Conservation (phyloP, 2,888 invertebrate genomes). For the Drosophila anceps region DNA sequence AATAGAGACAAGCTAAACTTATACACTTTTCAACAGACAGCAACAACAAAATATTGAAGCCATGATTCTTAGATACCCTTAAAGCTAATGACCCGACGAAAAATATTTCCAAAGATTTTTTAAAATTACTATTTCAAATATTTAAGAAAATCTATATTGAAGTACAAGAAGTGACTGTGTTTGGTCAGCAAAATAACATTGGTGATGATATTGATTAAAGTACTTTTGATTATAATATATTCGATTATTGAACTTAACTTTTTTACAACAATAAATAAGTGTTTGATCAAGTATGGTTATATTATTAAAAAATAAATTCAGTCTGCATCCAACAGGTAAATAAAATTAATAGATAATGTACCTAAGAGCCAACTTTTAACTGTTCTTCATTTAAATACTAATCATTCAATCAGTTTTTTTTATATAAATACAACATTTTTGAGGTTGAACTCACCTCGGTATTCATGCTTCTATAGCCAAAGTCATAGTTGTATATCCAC, state of each 20-base stretch:
- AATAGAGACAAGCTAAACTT: conserved; percentile 4
- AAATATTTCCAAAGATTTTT: too few relatives aligned
- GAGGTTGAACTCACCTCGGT: conserved; percentile 86
- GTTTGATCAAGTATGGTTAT: too few relatives aligned
- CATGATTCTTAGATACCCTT: neutral
- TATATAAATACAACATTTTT: neutral
- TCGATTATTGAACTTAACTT: neutral
- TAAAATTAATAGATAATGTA: too few relatives aligned
- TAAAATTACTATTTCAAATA: neutral
- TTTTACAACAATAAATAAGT: too few relatives aligned
- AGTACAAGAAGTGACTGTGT: neutral
- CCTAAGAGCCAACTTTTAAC: too few relatives aligned
- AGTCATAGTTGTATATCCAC: conserved; percentile 87
- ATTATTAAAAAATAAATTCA: too few relatives aligned
- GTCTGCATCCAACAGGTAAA: too few relatives aligned
- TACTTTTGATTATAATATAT: neutral
- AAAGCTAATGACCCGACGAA: neutral
- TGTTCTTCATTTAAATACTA: neutral
- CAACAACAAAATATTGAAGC: neutral
- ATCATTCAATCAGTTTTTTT: neutral
- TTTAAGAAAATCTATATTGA: neutral
- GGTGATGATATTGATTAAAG: neutral
- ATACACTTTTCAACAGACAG: neutral
- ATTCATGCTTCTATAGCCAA: conserved; percentile 87
- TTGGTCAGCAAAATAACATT: neutral